Base-by-base conservation (phyloP, 1,140 invertebrate species). In the Drosophila obscura region DNA sequence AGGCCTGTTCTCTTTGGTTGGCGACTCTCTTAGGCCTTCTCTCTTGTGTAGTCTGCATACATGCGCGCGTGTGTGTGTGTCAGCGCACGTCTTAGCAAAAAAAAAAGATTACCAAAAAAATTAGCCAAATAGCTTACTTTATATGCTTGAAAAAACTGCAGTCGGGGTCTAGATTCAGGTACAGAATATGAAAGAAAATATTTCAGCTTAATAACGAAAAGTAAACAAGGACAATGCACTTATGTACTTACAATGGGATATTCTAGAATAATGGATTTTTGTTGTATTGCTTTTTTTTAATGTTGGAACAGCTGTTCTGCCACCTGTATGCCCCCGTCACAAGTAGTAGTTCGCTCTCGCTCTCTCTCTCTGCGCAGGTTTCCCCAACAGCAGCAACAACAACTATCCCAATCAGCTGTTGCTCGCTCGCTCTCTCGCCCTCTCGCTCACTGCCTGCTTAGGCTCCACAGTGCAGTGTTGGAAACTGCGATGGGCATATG, bases 231-330 rank as follows among this genome's bases (percentile, higher is more conserved):
- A 46, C 35, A 16, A 45, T 31, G 65, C 62, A 69, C 56, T 77
- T 66, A 62, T 61, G 62, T 69, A 83, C 73, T 73, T 67, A 79
- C 77, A 78, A 71, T 77, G 56, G 66, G 26, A 56, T 69, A 45
- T 69, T 69, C 64, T 69, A 68, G 28, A 58, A 69, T 57, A 58
- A 69, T 69, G 51, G 64, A 69, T 69, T 48, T 64, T 67, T 72
- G 68, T 59, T 81, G 44, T 39, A 39, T 39, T 39, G 35, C 35
- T 39, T 63, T 83, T 63, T 81, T 64, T 45, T 53, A n/a, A 19
- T 83, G 76, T 88, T 88, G 68, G 62, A 89, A 88, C 83, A 88
- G 83, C 83, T 88, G 83, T 88, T 88, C 83, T 80, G 64, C 67
- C 79, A 80, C 75, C 75, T 87, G 45, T 76, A 39, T 77, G 52